These are phyloP conservation scores for Epistrophe grossulariae DNA, from an alignment of 2,888 invertebrate species.

Conservation along the genomic window DNA sequence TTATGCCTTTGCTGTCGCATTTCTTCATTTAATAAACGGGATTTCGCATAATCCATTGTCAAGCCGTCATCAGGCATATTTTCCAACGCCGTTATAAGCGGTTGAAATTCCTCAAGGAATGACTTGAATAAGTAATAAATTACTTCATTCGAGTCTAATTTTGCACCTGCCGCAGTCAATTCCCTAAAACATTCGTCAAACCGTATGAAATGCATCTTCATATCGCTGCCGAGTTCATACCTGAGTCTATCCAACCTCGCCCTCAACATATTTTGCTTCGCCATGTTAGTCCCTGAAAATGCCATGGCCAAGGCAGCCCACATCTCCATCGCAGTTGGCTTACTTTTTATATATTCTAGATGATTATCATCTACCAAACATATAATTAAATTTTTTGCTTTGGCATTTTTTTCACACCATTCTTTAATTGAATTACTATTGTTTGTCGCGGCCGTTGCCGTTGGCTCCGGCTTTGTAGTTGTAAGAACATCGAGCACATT, in stretches of 20 bases:
- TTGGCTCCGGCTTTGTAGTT: conserved; percentile 19
- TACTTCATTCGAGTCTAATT: conserved; percentile 38
- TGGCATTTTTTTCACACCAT: conserved; percentile 28
- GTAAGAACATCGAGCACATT: conserved; percentile 10
- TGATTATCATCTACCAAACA: conserved; percentile 58
- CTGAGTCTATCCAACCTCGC: conserved; percentile 19
- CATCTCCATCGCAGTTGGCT: conserved; percentile 58
- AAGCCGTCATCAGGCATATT: conserved; percentile 54
- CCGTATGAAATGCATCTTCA: conserved; percentile 53
- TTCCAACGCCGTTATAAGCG: conserved; percentile 58
- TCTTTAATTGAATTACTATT: neutral
- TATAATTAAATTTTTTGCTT: conserved; percentile 51
- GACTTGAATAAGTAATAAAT: conserved; percentile 34
- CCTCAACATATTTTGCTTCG: conserved; percentile 66
- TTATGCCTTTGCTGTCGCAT: conserved; percentile 38
- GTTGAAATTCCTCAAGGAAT: conserved; percentile 46
- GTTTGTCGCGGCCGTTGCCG: neutral
- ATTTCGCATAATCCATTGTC: conserved; percentile 50
- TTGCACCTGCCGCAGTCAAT: conserved; percentile 46
- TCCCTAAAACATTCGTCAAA: conserved; percentile 52
- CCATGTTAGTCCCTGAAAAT: conserved; percentile 63
- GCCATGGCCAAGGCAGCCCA: conserved; percentile 37
- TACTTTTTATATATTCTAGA: conserved; percentile 64
- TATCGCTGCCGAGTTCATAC: conserved; percentile 51
- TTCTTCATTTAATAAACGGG: conserved; percentile 49